phyloP scores from a whole-genome alignment of 2,113 vertebrate species.

The Pedetes capensis region DNA sequence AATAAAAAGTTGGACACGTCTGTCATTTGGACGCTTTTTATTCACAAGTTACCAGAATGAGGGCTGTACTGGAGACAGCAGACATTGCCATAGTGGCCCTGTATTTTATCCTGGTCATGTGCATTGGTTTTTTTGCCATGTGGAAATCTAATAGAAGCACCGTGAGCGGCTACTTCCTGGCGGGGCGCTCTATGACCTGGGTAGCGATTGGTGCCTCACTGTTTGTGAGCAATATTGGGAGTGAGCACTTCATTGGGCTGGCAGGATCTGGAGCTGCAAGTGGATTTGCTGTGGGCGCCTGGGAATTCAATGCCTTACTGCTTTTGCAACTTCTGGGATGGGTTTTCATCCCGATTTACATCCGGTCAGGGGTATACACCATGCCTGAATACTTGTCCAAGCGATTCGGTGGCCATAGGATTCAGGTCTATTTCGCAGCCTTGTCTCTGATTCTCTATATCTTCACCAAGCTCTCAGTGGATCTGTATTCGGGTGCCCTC shows the following conservation, averaged over 20 bases:
- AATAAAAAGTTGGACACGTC: conserved; percentile 68
- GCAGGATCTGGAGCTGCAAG: conserved; percentile 98
- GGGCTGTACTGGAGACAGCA: conserved; percentile 90
- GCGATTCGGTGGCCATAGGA: conserved; percentile 95
- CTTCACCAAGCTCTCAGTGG: conserved; percentile 98
- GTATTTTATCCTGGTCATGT: conserved; percentile 96
- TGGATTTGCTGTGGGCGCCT: conserved; percentile 97
- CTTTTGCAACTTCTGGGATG: conserved; percentile 98
- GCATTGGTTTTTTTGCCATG: conserved; percentile 97
- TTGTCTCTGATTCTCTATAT: conserved; percentile 96
- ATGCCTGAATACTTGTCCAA: conserved; percentile 99
- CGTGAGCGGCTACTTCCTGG: conserved; percentile 98
- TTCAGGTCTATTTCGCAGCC: conserved; percentile 95
- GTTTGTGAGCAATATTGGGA: conserved; percentile 99
- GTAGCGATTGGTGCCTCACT: conserved; percentile 95
- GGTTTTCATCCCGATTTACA: conserved; percentile 98
- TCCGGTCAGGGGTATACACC: conserved; percentile 96
- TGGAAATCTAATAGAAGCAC: conserved; percentile 97
- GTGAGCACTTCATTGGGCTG: conserved; percentile 99
- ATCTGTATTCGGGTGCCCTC: conserved; percentile 97
- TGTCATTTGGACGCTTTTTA: conserved; percentile 59
- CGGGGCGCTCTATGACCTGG: conserved; percentile 98
- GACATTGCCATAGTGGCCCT: conserved; percentile 96
- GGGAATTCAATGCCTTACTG: conserved; percentile 98
- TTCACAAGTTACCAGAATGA: conserved; percentile 85